Percentiles rank a stretch among this genome's conserved stretches.
phyloP scores from a whole-genome alignment of 64 coral and sea anemone genomes.

The Montipora cactus region DNA sequence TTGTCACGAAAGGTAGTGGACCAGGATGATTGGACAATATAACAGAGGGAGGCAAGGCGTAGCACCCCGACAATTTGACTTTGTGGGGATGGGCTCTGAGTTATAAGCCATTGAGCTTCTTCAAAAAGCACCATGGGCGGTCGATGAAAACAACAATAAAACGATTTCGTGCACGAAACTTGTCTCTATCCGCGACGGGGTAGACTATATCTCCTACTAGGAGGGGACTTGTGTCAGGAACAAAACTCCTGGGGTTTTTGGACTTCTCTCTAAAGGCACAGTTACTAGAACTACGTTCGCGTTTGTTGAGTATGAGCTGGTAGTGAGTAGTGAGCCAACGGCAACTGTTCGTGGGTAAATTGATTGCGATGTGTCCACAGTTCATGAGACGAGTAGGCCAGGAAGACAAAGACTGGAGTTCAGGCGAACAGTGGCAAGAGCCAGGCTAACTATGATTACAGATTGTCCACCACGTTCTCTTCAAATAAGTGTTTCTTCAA shows the following conservation, averaged over 20 bases:
- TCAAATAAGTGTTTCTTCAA: constrained; percentile 27
- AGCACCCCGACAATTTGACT: constrained; percentile 52
- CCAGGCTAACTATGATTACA: constrained; percentile 8
- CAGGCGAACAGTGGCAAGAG: constrained; percentile 45
- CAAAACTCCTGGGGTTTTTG: constrained; percentile 4
- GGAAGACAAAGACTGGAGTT: constrained; percentile 42
- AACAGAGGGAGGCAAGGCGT: constrained; percentile 12
- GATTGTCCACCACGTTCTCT: constrained; percentile 34
- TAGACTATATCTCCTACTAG: constrained; percentile 49
- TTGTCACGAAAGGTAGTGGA: not conserved
- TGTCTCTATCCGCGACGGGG: constrained; percentile 38
- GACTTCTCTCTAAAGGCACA: constrained; percentile 56
- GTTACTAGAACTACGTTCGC: not conserved
- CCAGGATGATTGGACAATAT: not conserved
- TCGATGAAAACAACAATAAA: constrained; percentile 33
- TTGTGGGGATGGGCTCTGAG: constrained; percentile 62
- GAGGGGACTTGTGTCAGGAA: not conserved
- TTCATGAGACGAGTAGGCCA: constrained; percentile 29
- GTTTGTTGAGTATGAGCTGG: constrained; percentile 54
- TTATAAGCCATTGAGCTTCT: constrained; percentile 47
- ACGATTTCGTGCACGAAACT: constrained; percentile 44
- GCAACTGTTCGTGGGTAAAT: constrained; percentile 59
- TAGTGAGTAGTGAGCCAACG: constrained; percentile 13
- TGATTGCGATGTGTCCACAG: constrained; percentile 72
- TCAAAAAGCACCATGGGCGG: constrained; percentile 38